These are phyloP conservation scores for Trachemys scripta DNA, from an alignment of 2,113 vertebrate genomes.

Conservation along the genomic window DNA sequence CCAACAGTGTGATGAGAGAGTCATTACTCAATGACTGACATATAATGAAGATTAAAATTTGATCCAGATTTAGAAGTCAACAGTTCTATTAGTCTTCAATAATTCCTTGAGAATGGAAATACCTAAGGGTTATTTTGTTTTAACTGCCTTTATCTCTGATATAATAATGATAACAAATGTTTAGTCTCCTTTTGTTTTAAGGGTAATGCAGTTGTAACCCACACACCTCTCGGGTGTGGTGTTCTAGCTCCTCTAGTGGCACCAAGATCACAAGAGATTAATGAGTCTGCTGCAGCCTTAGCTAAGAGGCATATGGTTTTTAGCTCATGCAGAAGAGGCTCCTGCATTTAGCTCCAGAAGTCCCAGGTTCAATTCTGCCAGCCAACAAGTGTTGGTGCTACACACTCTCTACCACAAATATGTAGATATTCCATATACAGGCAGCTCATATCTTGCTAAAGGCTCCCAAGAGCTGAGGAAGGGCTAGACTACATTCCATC, in stretches of 20 bases:
- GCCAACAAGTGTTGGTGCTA: too few species aligned
- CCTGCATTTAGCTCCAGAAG: too few species aligned
- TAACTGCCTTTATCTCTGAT: constrained; percentile 52
- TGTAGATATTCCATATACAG: not conserved
- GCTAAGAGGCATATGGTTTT: too few species aligned
- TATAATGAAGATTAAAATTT: constrained; percentile 3
- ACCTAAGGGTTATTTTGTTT: constrained; percentile 30
- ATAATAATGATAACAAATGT: not conserved
- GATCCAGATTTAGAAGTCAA: not conserved
- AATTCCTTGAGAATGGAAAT: constrained; percentile 27
- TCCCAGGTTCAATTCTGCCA: too few species aligned
- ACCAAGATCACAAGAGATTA: too few species aligned
- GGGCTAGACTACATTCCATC: not conserved
- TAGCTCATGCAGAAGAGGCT: too few species aligned
- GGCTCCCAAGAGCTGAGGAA: not conserved
- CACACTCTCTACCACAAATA: not conserved
- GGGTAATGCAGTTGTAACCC: not conserved
- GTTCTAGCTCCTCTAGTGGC: too few species aligned
- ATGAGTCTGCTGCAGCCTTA: too few species aligned
- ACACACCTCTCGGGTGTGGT: too few species aligned
- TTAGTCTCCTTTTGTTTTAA: constrained; percentile 24
- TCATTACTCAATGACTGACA: constrained; percentile 1
- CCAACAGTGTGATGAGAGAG: not conserved
- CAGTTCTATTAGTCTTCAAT: not conserved
- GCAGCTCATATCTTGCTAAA: not conserved